Percentiles rank a stretch among this genome's conserved stretches.
Conservation (phyloP, 2,113 vertebrate species). For the Sinocyclocheilus rhinocerous region DNA sequence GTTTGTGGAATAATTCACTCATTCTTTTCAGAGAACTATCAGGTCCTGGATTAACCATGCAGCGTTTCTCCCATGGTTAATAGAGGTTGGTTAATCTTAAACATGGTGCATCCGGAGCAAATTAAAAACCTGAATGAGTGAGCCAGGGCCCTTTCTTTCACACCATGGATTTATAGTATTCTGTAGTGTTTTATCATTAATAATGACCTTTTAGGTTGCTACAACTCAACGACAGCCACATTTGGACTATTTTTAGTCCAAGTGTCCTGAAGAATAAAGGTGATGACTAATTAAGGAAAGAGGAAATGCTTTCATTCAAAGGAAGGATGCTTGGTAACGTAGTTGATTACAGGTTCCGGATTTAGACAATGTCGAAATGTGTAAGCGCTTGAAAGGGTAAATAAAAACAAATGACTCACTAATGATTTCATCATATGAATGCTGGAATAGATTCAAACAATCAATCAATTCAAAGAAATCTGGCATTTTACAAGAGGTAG, state of each 20-base stretch:
- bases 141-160: not conserved
- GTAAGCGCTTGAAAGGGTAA: constrained; percentile 8
- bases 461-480: not conserved
- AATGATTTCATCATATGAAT: constrained; percentile 51
- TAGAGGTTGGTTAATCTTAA: not conserved
- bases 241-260: constrained; percentile 39
- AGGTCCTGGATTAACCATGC: not conserved
- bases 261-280: constrained; percentile 17
- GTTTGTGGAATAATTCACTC: not conserved
- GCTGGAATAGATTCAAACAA: not conserved
- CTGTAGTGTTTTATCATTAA: not conserved
- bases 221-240: not conserved
- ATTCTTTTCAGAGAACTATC: not conserved
- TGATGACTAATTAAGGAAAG: constrained; percentile 22
- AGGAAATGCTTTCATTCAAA: constrained; percentile 43
- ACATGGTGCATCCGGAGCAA: not conserved
- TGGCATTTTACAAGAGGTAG: not conserved
- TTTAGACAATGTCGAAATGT: constrained; percentile 47
- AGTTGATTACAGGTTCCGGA: constrained; percentile 51
- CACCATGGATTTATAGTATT: not conserved
- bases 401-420: constrained; percentile 46
- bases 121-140: not conserved
- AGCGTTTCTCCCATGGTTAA: not conserved
- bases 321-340: constrained; percentile 57
- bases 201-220: not conserved